These are phyloP conservation scores for Periophthalmus modestus DNA, from an alignment of 2,113 vertebrate genomes.

Conservation along the genomic window DNA sequence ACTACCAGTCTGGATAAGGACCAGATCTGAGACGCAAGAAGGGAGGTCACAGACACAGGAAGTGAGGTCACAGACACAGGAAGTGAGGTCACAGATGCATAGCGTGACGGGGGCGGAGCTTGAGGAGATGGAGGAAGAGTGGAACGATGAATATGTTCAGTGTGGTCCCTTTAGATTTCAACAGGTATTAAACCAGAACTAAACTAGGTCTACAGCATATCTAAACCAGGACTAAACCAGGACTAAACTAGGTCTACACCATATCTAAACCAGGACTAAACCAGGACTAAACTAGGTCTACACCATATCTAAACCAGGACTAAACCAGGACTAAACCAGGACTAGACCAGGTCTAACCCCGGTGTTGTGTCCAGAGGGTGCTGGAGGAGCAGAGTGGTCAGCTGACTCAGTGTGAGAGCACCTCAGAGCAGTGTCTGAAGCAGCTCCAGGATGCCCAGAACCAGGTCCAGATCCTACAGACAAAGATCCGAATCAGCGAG, in stretches of 20 bases:
- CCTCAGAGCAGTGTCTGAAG: constrained; percentile 63
- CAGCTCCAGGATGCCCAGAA: constrained; percentile 75
- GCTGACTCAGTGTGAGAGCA: constrained; percentile 56
- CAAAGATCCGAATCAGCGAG: constrained; percentile 82
- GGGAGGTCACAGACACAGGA: background rate
- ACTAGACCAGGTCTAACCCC: background rate
- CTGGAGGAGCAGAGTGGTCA: constrained; percentile 73
- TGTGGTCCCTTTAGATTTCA: constrained; percentile 48
- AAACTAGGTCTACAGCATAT: no score
- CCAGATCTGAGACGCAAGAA: constrained; percentile 36
- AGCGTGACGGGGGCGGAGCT: constrained; percentile 63
- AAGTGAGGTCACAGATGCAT: background rate
- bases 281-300: no score
- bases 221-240: no score
- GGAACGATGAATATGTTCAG: no score
- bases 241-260: background rate
- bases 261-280: no score
- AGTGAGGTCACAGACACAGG: no score
- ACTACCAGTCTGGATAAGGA: constrained; percentile 84
- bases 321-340: no score
- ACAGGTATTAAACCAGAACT: constrained; percentile 63
- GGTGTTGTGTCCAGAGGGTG: constrained; percentile 53
- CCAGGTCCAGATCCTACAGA: constrained; percentile 74
- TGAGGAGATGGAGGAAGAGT: constrained; percentile 13
- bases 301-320: no score